These are phyloP conservation scores for Epizoanthus rinbou DNA, from an alignment of 92 coral and sea anemone species.

Conservation along the genomic window DNA sequence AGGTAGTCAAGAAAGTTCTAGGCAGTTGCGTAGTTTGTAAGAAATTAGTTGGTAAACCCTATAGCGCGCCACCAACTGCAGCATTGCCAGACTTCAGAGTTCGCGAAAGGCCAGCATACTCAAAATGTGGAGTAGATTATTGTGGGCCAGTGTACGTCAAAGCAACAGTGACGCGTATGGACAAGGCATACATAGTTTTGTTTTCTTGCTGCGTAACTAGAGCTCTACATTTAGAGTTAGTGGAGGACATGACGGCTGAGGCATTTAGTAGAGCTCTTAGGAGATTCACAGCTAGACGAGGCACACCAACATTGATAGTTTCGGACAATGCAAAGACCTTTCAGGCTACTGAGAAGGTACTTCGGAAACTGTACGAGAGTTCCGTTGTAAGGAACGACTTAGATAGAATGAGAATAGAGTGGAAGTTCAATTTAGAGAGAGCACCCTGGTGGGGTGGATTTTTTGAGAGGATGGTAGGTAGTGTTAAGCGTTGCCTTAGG, in stretches of 20 bases:
- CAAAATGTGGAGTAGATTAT: constrained; percentile 52
- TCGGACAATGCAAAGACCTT: constrained; percentile 51
- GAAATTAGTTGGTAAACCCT: constrained; percentile 52
- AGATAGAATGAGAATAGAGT: background rate
- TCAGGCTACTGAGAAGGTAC: constrained; percentile 8
- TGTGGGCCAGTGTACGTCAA: constrained; percentile 55
- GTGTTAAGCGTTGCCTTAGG: constrained; percentile 40
- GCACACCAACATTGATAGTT: constrained; percentile 37
- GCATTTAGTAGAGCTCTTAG: constrained; percentile 40
- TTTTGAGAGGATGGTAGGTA: background rate
- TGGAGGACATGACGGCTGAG: constrained; percentile 32
- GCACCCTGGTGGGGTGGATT: constrained; percentile 44
- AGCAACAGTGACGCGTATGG: background rate
- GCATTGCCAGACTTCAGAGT: constrained; percentile 50
- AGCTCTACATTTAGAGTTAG: constrained; percentile 50
- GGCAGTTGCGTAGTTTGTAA: constrained; percentile 42
- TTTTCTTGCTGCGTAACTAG: constrained; percentile 56
- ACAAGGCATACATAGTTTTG: constrained; percentile 34
- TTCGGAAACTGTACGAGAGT: background rate
- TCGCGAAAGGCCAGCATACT: constrained; percentile 32
- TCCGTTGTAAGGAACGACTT: constrained; percentile 26
- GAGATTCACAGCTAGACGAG: constrained; percentile 51
- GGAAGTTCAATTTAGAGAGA: constrained; percentile 39
- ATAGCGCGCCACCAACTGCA: constrained; percentile 30
- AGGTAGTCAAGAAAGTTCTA: constrained; percentile 44